Evolutionary conservation across 2,888 invertebrate genomes (phyloP).

Genomic region (Eupeodes luniger): DNA sequence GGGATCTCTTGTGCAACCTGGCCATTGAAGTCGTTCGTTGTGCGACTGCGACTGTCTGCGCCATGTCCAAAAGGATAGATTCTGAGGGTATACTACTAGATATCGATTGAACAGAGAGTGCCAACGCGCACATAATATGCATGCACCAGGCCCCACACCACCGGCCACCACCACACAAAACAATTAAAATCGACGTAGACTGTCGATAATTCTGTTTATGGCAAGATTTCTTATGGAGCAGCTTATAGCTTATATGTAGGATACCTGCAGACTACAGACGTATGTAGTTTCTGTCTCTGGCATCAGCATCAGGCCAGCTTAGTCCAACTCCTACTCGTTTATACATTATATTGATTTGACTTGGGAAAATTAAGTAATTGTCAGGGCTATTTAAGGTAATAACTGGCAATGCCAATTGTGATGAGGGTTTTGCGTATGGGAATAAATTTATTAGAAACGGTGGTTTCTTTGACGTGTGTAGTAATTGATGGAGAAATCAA

Average conservation of each 20-base stretch:
- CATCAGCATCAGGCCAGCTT: conserved; percentile 42
- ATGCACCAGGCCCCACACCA: neutral
- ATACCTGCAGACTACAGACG: conserved; percentile 15
- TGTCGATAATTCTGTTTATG: conserved; percentile 65
- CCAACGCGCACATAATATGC: conserved; percentile 25
- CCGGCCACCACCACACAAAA: conserved; percentile 50
- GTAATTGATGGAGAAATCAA: conserved; percentile 30
- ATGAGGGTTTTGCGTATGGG: conserved; percentile 20
- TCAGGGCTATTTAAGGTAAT: conserved; percentile 71
- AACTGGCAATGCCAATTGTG: conserved; percentile 54
- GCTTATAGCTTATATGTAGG: conserved; percentile 21
- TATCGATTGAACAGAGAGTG: conserved; percentile 27
- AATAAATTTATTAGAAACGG: conserved; percentile 27
- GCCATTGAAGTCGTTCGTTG: conserved; percentile 39
- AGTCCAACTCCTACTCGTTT: conserved; percentile 61
- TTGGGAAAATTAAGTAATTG: conserved; percentile 69
- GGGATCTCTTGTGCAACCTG: conserved; percentile 56
- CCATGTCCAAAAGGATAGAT: conserved; percentile 54
- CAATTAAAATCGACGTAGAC: conserved; percentile 64
- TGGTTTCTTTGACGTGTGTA: conserved; percentile 11
- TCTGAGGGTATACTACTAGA: conserved; percentile 40
- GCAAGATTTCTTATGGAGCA: conserved; percentile 63
- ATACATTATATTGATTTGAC: conserved; percentile 32
- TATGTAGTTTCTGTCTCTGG: conserved; percentile 4
- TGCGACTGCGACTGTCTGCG: conserved; percentile 23